Percentiles rank a stretch among this genome's conserved stretches.
Evolutionary conservation across 92 coral and sea anemone species (phyloP).

Genomic region (Virgularia gustaviana): DNA sequence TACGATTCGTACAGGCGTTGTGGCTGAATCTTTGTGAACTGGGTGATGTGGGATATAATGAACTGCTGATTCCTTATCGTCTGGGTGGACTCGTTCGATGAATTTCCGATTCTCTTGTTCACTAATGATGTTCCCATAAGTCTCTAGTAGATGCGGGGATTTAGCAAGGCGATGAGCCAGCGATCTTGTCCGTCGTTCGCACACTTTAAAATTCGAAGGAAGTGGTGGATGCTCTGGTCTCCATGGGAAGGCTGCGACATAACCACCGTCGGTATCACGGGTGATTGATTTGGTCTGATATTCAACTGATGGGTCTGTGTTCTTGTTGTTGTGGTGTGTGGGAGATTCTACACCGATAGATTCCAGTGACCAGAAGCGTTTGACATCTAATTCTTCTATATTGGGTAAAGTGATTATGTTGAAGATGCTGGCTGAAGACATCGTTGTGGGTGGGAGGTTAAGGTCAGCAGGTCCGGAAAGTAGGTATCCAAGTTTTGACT

Average conservation of each 20-base stretch:
- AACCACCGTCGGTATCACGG: slow-evolving; percentile 38
- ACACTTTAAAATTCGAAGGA: slow-evolving; percentile 27
- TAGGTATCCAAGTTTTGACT: slow-evolving; percentile 54
- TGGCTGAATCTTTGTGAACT: slow-evolving; percentile 51
- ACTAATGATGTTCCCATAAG: slow-evolving; percentile 42
- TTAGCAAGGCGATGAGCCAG: slow-evolving; percentile 38
- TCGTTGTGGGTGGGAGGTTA: background rate
- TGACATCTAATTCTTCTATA: slow-evolving; percentile 26
- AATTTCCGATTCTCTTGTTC: slow-evolving; percentile 54
- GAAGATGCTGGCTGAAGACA: background rate
- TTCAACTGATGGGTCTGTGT: background rate
- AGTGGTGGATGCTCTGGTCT: slow-evolving; percentile 45
- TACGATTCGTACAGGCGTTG: slow-evolving; percentile 51
- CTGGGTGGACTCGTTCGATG: slow-evolving; percentile 40
- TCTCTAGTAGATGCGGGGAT: slow-evolving; percentile 31
- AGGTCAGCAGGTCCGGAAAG: slow-evolving; percentile 42
- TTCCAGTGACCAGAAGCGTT: slow-evolving; percentile 48
- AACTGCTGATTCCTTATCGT: background rate
- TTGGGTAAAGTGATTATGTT: slow-evolving; percentile 18
- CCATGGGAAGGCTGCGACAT: slow-evolving; percentile 55
- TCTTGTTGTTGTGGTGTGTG: background rate
- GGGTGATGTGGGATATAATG: slow-evolving; percentile 59
- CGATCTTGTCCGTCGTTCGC: slow-evolving; percentile 41
- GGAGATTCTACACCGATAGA: slow-evolving; percentile 45
- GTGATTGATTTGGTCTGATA: slow-evolving; percentile 44